These are phyloP conservation scores for Urocolius indicus DNA, from an alignment of 2,113 vertebrate species.

Conservation along the genomic window DNA sequence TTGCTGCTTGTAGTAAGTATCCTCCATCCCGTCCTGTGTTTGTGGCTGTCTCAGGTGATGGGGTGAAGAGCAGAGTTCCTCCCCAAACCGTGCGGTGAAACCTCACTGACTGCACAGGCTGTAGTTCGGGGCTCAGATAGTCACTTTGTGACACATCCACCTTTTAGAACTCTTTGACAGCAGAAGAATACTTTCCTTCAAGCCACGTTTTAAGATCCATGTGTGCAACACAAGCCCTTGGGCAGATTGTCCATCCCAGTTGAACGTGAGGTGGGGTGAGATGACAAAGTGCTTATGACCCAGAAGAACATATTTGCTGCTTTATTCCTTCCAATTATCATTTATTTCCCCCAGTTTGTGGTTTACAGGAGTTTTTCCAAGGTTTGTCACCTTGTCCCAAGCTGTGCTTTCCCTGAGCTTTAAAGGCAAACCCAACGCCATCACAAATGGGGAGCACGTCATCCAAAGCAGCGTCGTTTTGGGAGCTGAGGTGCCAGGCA, in stretches of 20 bases:
- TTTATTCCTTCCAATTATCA: background rate
- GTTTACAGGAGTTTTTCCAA: background rate
- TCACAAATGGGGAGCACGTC: fast-evolving
- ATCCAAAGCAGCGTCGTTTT: fast-evolving
- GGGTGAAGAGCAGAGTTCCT: background rate
- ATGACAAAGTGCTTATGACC: background rate
- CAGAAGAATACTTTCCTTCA: background rate
- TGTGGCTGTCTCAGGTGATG: fast-evolving
- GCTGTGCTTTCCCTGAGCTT: background rate
- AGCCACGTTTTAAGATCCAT: background rate
- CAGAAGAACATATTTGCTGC: background rate
- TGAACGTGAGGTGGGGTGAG: background rate
- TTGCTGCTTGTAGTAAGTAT: constrained; percentile 92
- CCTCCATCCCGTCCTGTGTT: background rate
- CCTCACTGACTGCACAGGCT: background rate
- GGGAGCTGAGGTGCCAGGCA: background rate
- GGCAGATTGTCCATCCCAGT: background rate
- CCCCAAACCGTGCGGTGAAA: fast-evolving
- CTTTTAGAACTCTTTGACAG: background rate
- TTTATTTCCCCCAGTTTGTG: background rate
- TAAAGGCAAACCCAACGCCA: fast-evolving
- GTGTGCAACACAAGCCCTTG: background rate
- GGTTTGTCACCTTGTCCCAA: background rate
- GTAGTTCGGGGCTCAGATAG: background rate
- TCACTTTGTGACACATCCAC: background rate